Evolutionary conservation across 2,797 vertebrate species (phyloP).

Genomic region (Helicolenus hilgendorfi): DNA sequence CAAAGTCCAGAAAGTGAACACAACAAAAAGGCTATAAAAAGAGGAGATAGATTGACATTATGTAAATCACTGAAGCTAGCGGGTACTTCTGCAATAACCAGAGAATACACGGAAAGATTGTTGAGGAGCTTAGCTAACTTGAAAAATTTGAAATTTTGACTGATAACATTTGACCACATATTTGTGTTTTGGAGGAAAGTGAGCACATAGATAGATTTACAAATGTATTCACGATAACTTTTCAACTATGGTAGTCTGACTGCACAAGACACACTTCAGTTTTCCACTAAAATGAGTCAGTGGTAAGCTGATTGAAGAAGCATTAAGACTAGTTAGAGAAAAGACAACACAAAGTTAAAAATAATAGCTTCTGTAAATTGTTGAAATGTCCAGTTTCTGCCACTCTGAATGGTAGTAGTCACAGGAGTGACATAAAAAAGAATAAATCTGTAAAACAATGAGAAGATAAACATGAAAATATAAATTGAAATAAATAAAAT

Average conservation of each 20-base stretch:
- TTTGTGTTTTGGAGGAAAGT: background rate
- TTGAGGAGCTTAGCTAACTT: background rate
- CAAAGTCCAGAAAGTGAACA: background rate
- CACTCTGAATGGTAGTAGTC: fast-evolving
- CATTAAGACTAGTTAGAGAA: background rate
- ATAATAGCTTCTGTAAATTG: background rate
- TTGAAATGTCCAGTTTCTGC: background rate
- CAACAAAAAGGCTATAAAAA: background rate
- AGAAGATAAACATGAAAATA: too few species aligned
- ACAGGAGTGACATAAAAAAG: too few species aligned
- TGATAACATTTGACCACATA: background rate
- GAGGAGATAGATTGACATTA: background rate
- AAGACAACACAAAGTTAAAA: background rate
- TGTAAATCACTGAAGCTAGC: background rate
- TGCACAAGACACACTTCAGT: background rate
- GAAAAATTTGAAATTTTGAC: background rate
- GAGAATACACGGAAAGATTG: background rate
- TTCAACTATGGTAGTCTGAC: background rate
- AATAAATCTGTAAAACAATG: too few species aligned
- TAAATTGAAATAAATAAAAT: too few species aligned
- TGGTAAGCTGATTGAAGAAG: background rate
- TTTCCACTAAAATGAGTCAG: background rate
- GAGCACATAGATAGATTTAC: background rate
- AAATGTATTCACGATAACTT: background rate
- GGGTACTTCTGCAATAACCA: background rate